phyloP scores from a whole-genome alignment of 2,797 vertebrate genomes.

The Sebastolobus alascanus region DNA sequence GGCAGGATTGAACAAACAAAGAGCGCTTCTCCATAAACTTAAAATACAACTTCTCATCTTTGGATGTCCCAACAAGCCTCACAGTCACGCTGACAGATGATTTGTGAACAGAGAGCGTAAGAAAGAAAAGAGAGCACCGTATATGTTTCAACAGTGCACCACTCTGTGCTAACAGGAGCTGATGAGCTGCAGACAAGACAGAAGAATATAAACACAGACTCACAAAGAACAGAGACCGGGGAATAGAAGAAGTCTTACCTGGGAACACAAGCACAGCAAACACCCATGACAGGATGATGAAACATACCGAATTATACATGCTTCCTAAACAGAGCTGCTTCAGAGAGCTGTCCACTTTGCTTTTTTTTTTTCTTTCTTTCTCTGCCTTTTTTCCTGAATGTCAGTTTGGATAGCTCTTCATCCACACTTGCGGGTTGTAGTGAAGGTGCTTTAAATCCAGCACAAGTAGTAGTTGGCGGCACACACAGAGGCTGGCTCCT shows the following conservation, averaged over 20 bases:
- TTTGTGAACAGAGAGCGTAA: background rate
- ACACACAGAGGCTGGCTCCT: slow-evolving; percentile 64
- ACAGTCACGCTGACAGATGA: slow-evolving; percentile 23
- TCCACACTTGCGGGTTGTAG: slow-evolving; percentile 52
- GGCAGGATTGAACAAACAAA: background rate
- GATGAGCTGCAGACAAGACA: slow-evolving; percentile 31
- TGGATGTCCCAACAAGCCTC: slow-evolving; percentile 1
- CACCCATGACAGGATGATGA: slow-evolving; percentile 84
- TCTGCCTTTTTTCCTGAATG: slow-evolving; percentile 45
- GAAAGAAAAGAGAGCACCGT: background rate
- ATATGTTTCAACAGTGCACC: slow-evolving; percentile 38
- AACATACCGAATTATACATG: slow-evolving; percentile 85
- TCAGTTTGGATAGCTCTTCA: slow-evolving; percentile 67
- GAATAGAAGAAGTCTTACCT: slow-evolving; percentile 80
- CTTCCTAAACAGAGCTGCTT: slow-evolving; percentile 74
- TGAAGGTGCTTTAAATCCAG: slow-evolving; percentile 81
- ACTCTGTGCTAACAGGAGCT: slow-evolving; percentile 32
- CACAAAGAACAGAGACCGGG: slow-evolving; percentile 6
- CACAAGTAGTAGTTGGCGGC: slow-evolving; percentile 77
- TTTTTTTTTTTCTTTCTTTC: slow-evolving; percentile 20
- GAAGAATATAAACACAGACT: slow-evolving; percentile 43
- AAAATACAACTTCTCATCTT: slow-evolving; percentile 24
- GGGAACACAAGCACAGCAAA: slow-evolving; percentile 84
- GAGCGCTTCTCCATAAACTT: slow-evolving; percentile 6
- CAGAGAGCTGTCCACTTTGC: slow-evolving; percentile 56